A percentile compares a stretch with the other conserved stretches of the same genome.
phyloP scores from a whole-genome alignment of 2,888 invertebrate genomes.

The Sepioteuthis lessoniana region DNA sequence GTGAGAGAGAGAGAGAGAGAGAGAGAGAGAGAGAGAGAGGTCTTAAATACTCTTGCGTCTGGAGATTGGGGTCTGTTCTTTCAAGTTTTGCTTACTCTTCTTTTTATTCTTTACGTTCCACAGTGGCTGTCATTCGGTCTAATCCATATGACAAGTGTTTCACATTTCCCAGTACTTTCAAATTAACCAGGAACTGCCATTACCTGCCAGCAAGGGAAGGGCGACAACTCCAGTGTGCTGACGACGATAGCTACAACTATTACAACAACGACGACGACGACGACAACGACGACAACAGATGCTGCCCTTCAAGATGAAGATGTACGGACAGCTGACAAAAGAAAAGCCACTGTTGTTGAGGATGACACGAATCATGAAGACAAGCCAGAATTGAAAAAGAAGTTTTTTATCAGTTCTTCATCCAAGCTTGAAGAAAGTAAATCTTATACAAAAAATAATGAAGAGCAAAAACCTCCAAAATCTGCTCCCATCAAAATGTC shows the following conservation, averaged over 20 bases:
- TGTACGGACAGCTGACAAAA: conserved; percentile 44
- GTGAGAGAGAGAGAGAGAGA: not conserved
- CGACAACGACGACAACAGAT: conserved; percentile 47
- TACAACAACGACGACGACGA: conserved; percentile 48
- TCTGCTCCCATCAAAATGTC: conserved; percentile 48
- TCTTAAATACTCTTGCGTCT: conserved; percentile 37
- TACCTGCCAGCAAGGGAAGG: not conserved
- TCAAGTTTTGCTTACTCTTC: conserved; percentile 45
- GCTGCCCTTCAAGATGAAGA: conserved; percentile 36
- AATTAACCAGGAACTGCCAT: conserved; percentile 55
- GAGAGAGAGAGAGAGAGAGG: not conserved
- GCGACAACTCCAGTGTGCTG: not conserved
- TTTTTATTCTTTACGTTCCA: conserved; percentile 50
- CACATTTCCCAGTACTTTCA: conserved; percentile 58
- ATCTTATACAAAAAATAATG: not conserved
- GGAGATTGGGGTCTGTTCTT: conserved; percentile 35
- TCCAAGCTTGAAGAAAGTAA: conserved; percentile 8
- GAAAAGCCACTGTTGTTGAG: conserved; percentile 52
- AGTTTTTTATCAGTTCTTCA: conserved; percentile 53
- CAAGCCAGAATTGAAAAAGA: conserved; percentile 57
- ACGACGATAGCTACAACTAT: conserved; percentile 49
- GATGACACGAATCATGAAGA: conserved; percentile 50
- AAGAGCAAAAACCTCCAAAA: conserved; percentile 8
- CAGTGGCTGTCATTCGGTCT: conserved; percentile 50
- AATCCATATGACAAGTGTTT: conserved; percentile 52